Base-by-base conservation (phyloP, 2,113 vertebrate genomes). In the Brienomyrus longianalis region DNA sequence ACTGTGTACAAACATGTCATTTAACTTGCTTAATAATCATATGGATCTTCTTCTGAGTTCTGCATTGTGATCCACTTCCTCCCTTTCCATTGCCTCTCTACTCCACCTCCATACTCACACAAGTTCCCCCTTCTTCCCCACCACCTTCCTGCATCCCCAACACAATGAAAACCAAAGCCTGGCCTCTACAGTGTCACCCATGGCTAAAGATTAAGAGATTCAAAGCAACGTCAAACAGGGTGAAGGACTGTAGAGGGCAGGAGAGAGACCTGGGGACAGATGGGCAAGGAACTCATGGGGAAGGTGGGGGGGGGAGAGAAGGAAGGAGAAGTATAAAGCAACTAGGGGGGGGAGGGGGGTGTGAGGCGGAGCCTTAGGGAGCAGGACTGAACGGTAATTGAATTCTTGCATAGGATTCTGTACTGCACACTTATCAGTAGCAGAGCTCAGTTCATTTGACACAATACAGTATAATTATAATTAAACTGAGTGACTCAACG, bases 221-320 rank as follows among this genome's bases (percentile, higher is more conserved):
- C 31, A 19, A 39, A 17, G 35, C 87, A 91, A 90, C 80, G 88
- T 83, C 47, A 90, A 83, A 62, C 85, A 21, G 66, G 9, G 11
- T 88, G 23, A 93, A 93, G 92, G 92, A 92, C 66, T 66, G 91
- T 94, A 92, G 91, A 90, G 59, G 88, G 86, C 89, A 89, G 31
- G 66, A 59, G 92, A 91, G 92, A 92, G 13, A 88, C 74, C 74
- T 43, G 31, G 90, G 91, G 93, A 93, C 94, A 94, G 95, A 95
- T 93, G 93, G 92, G 92, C 94, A 91, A 90, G 93, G 92, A 92
- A 94, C 90, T 90, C 92, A 93, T 92, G 50, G 27, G 91, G 90
- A 56, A 13, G 51, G 88, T 86, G 90, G 48, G 74, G 88, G 86
- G 90, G 86, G 88, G 77, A 86, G 23, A 56, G 87, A 88, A 56